These are phyloP conservation scores for Trypoxylon attenuatum DNA, from an alignment of 2,888 invertebrate species.

Conservation along the genomic window DNA sequence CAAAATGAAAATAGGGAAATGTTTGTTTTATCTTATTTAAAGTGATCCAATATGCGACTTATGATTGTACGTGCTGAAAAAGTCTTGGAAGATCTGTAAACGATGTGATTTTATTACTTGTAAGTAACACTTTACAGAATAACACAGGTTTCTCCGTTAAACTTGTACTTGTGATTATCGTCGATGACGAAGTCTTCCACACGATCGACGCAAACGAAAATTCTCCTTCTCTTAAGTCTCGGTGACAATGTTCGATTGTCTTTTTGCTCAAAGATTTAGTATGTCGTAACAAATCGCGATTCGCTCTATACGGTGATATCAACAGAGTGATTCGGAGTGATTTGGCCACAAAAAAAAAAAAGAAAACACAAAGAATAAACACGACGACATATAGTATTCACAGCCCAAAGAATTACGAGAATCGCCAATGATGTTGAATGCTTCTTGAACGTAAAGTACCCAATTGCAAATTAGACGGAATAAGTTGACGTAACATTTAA, in stretches of 20 bases:
- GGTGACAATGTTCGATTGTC: constrained; percentile 14
- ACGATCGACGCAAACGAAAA: not conserved
- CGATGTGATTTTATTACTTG: constrained; percentile 45
- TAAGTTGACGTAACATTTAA: not conserved
- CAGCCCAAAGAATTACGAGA: constrained; percentile 25
- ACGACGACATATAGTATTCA: constrained; percentile 36
- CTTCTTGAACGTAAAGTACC: not conserved
- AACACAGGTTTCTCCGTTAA: constrained; percentile 30
- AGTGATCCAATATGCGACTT: too few species aligned
- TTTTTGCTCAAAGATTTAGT: not conserved
- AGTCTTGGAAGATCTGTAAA: constrained; percentile 29
- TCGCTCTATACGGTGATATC: not conserved
- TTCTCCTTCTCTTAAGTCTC: not conserved
- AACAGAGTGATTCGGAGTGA: not conserved
- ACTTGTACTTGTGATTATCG: constrained; percentile 30
- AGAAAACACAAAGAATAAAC: not conserved
- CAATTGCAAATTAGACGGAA: constrained; percentile 10
- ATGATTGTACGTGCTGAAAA: constrained; percentile 15
- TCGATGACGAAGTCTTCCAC: constrained; percentile 10
- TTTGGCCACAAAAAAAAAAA: not conserved
- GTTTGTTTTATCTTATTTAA: too few species aligned
- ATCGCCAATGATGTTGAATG: constrained; percentile 8
- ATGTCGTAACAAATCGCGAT: not conserved
- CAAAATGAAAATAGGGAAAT: too few species aligned
- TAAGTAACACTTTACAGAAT: constrained; percentile 51